Base-by-base conservation (phyloP, 2,113 vertebrate genomes). In the Salvelinus alpinus region DNA sequence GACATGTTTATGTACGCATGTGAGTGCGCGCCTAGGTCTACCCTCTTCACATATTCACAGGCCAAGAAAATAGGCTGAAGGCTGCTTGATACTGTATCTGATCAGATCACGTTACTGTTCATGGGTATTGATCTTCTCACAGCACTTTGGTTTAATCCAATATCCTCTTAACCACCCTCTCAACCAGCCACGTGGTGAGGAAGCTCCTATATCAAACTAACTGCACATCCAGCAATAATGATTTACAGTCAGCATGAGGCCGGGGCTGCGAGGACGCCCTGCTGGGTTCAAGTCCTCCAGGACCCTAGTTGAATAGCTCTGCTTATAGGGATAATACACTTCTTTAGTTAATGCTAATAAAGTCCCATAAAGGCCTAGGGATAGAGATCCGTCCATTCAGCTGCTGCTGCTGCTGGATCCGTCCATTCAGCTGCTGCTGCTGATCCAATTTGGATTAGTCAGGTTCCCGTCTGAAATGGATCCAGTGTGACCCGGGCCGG, bases 401-500 rank as follows among this genome's bases (percentile, higher is more conserved):
- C 13, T 60, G 6, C 6, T 8, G 16, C 29, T 27, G 27, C 27
- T 27, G 27, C 27, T 24, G 24, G 24, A 27, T 27, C 27, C 27
- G 27, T 27, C 27, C 47, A 48, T 59, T 59, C 57, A 20, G 47
- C 47, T 48, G 12, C 47, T 59, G 54, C 4, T 6, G 18, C 59
- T 86, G 90, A 90, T 89, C 84, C 81, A 83, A 82, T 67, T 67
- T 34, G 16, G 5, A 86, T 87, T 82, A 77, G 80, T 74, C 25
- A 38, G 81, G 82, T 87, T 86, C 82, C 85, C 84, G 73, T 84
- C 79, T 11, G 68, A 82, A 79, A 68, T 89, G 82, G 82, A 80
- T 76, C 75, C 81, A 84, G 78, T 79, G 16, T 1, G 25, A 71
- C 51, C 51, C 38, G 72, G 0, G 3, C 13, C 64, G 47, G 75